phyloP scores from a whole-genome alignment of 2,113 vertebrate species.

The Chaetodon trifascialis region DNA sequence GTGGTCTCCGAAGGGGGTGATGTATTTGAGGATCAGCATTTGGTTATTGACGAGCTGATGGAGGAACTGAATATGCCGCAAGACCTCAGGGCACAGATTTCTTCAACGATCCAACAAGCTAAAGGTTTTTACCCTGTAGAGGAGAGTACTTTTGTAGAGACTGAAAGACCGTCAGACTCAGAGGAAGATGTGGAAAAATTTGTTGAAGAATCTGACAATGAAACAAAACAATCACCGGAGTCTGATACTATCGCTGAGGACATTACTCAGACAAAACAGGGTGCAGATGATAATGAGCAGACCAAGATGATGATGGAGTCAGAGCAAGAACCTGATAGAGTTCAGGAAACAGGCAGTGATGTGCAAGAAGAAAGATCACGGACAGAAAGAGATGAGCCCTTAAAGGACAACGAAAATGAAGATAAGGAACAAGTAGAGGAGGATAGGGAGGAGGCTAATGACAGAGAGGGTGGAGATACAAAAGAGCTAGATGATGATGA shows the following conservation, averaged over 20 bases:
- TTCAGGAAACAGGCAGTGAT: background rate
- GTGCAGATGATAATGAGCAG: background rate
- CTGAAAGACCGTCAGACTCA: constrained; percentile 49
- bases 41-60: constrained; percentile 74
- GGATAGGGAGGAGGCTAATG: background rate
- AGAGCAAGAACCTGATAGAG: constrained; percentile 18
- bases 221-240: constrained; percentile 34
- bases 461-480: constrained; percentile 13
- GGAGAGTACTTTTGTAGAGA: constrained; percentile 61
- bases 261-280: constrained; percentile 7
- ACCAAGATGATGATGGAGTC: background rate
- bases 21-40: constrained; percentile 63
- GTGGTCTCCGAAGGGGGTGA: constrained; percentile 63
- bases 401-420: constrained; percentile 15
- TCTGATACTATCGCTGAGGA: constrained; percentile 12
- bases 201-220: constrained; percentile 3
- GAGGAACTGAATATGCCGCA: constrained; percentile 79
- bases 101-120: constrained; percentile 57
- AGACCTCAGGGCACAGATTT: constrained; percentile 77
- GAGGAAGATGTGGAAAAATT: constrained; percentile 68
- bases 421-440: background rate
- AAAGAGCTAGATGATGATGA: constrained; percentile 21
- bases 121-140: constrained; percentile 60
- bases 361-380: constrained; percentile 17
- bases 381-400: constrained; percentile 17